Evolutionary conservation across 2,888 invertebrate genomes (phyloP), one percentile per base, ranked within the genome.

Genomic region (Leptarthrus brevirostris): DNA sequence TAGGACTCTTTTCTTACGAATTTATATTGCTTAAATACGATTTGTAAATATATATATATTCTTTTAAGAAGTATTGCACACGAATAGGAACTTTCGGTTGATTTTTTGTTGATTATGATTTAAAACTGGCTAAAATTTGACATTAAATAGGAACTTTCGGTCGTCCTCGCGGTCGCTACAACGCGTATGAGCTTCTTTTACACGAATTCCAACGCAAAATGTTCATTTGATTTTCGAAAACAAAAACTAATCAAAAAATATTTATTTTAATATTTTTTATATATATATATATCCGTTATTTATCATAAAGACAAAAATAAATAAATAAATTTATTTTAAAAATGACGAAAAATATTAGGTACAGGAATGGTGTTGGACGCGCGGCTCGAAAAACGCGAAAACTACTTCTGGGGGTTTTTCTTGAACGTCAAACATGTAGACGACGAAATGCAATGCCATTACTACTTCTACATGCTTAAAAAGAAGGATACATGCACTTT

Each of bases 331-430:
- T 49, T 49, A 4, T 44, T 49, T 49, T 12, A 8, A 49, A 49
- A 8, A 49, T 49, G 18, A 49, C 49, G 20, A 49, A 49, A 49
- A 49, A 49, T 16, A 16, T 16, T 20, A 49, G 49, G n/a, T 49
- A 49, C 49, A 49, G 18, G 16, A 18, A 49, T 49, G 16, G 16
- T 54, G n/a, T 54, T 54, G 54, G 30, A 30, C 69, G 52, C 69
- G 52, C 74, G 76, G 75, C 77, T 76, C 75, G 75, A 76, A 72
- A 76, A 73, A 75, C 77, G 74, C 77, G 74, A 76, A 73, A 77
- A 77, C 76, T 75, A 76, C 77, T 76, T 77, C 77, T 77, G 77
- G 75, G n/a, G 74, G 40, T 77, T 77, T 76, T 74, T 74, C 69
- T 71, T 44, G 61, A 75, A 66, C 74, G 49, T 74, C 69, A 53